Base-by-base conservation (phyloP, 2,797 vertebrate species). In the Microctenopoma steveboyesi region DNA sequence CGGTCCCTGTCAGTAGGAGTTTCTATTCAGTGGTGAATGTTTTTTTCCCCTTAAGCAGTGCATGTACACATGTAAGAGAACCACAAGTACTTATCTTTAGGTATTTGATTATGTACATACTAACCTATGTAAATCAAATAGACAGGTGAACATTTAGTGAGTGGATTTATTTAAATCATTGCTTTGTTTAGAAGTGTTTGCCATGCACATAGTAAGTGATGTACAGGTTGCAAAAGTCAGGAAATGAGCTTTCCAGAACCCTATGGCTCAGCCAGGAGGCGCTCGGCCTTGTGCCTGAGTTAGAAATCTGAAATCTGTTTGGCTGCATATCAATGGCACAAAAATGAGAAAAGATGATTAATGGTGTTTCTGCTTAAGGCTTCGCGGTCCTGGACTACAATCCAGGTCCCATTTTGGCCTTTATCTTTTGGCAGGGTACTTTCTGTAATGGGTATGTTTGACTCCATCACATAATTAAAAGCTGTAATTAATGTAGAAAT, bases 231-330 rank as follows among this genome's bases (percentile, higher is more conserved):
- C 56, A 46, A 72, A 74, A 81, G 33, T 43, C 79, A 78, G 79
- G 62, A 81, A 82, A 89, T 73, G 37, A 86, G 80, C 64, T 87
- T 76, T 85, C 69, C 88, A 87, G 86, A 89, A 80, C 81, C 81
- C 58, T 74, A 64, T 59, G 78, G 79, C 76, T 92, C 81, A 78
- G 64, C 67, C 65, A 53, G 73, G 55, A 80, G 74, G 62, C 49
- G 63, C 47, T 75, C 83, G 82, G 85, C 78, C 35, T 72, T 39
- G 5, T 46, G 74, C 82, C 83, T 64, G 64, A 79, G 52, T 50
- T 63, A 68, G 68, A 62, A 89, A 87, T 62, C 70, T 74, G 49
- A 76, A 79, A 86, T 75, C 75, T 83, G 79, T 72, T 72, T 76
- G 85, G 72, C 75, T 54, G 68, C 84, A 60, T 83, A 52, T 28